phyloP scores from a whole-genome alignment of 2,113 vertebrate species.

The Apistogramma diplotaenia region DNA sequence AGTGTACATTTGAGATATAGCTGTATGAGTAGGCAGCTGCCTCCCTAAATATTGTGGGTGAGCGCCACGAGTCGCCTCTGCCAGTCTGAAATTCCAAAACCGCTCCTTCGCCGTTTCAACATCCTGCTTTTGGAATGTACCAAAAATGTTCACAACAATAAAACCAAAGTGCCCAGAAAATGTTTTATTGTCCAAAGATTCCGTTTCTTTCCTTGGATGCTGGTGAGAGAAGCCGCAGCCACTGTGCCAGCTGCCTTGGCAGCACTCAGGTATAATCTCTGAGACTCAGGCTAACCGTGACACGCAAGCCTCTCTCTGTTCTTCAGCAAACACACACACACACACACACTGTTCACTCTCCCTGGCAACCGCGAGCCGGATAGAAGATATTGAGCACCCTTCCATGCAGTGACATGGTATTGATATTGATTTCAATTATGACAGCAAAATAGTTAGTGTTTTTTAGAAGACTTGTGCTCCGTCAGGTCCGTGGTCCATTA shows the following conservation, averaged over 20 bases:
- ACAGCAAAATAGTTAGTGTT: slow-evolving; percentile 22
- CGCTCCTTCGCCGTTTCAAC: slow-evolving; percentile 12
- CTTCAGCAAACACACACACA: slow-evolving; percentile 20
- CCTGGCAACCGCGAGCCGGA: background rate
- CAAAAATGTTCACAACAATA: slow-evolving; percentile 33
- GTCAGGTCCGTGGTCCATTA: background rate
- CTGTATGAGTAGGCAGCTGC: background rate
- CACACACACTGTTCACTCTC: background rate
- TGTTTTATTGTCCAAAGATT: slow-evolving; percentile 41
- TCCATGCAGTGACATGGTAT: background rate
- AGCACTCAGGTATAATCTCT: slow-evolving; percentile 53
- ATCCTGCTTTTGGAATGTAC: slow-evolving; percentile 24
- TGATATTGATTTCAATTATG: slow-evolving; percentile 51
- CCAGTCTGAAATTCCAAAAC: slow-evolving; percentile 21
- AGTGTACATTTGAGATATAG: background rate
- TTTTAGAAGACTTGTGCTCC: slow-evolving; percentile 11
- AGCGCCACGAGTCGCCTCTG: background rate
- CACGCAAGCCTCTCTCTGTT: background rate
- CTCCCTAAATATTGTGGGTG: background rate
- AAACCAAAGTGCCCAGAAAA: slow-evolving; percentile 44
- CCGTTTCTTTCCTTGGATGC: slow-evolving; percentile 16
- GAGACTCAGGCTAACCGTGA: slow-evolving; percentile 41
- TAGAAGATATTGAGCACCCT: slow-evolving; percentile 15
- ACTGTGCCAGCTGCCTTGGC: slow-evolving; percentile 56
- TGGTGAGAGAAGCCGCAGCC: slow-evolving; percentile 4